Evolutionary conservation across 2,797 vertebrate species (phyloP), one percentile per base, ranked within the genome.

Genomic region (Zenarchopterus dispar): DNA sequence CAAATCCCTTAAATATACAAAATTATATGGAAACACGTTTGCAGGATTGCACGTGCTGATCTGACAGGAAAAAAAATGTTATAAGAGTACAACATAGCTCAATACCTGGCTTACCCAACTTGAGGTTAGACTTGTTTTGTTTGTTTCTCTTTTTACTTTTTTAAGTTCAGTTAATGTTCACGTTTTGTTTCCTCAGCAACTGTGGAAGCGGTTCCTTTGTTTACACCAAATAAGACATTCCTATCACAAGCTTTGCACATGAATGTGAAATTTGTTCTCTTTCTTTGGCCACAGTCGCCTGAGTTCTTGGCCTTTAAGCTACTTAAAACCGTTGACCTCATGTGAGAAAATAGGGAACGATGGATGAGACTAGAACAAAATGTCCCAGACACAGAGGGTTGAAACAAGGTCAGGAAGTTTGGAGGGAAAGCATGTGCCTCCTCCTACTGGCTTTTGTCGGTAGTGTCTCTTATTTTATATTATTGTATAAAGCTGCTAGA

Each of bases 401-500:
- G 49, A 88, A 93, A 93, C 72, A 90, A 88, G 93, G 93, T 93
- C 93, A 93, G 45, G 51, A 69, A 54, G 69, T 78, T 77, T 65
- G 51, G 72, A 86, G 73, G 63, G 54, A 82, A 84, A 81, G 81
- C 52, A 19, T 84, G 61, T 92, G 88, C 61, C 58, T 89, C 92
- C 91, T 87, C 87, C 92, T 90, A 66, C 82, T 90, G 92, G 91
- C 69, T 39, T 46, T 31, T 44, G 0, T n/a, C 24, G 73, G 84
- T 67, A 91, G 22, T 90, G 79, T 70, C 52, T 9, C 6, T 36
- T 36, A 36, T 36, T 36, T 36, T 36, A 13, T 36, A 36, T 36
- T 10, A 13, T 2, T 36, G 2, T 36, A 5, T 36, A 13, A 36
- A 36, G 33, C 33, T 13, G 33, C 33, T 36, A 36, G 2, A 36